phyloP scores from a whole-genome alignment of 2,888 invertebrate genomes.

The Cabera pusaria region DNA sequence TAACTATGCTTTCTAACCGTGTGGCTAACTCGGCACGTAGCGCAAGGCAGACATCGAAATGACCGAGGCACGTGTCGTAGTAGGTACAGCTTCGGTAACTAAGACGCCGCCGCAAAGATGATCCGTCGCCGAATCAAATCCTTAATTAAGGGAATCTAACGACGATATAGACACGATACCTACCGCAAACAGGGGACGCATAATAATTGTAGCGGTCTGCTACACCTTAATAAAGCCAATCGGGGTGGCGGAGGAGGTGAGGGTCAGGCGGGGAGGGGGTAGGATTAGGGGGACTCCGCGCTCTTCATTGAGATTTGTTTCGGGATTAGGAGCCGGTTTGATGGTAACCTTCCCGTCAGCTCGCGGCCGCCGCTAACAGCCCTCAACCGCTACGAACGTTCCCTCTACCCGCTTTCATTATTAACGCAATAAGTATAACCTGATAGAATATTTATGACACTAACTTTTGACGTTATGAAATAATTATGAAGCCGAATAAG shows the following conservation, averaged over 20 bases:
- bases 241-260: constrained; percentile 54
- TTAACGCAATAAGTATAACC: constrained; percentile 58
- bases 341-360: constrained; percentile 65
- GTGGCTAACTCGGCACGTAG: constrained; percentile 5
- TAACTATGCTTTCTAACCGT: constrained; percentile 14
- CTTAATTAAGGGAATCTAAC: constrained; percentile 79
- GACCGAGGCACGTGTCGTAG: constrained; percentile 15
- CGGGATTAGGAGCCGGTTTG: constrained; percentile 78
- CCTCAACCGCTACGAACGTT: constrained; percentile 52
- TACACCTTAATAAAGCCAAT: constrained; percentile 84
- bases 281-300: constrained; percentile 73
- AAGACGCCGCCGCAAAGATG: constrained; percentile 52
- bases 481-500: constrained; percentile 30
- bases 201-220: constrained; percentile 83
- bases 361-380: constrained; percentile 54
- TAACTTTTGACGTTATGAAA: constrained; percentile 58
- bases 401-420: constrained; percentile 50
- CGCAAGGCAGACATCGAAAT: constrained; percentile 17
- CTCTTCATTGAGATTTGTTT: constrained; percentile 83
- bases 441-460: constrained; percentile 63
- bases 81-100: constrained; percentile 34
- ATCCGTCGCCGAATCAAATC: constrained; percentile 70
- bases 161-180: constrained; percentile 74
- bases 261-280: constrained; percentile 42
- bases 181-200: constrained; percentile 82